Evolutionary conservation across 2,113 vertebrate species (phyloP).

Genomic region (Pluvianellus socialis): DNA sequence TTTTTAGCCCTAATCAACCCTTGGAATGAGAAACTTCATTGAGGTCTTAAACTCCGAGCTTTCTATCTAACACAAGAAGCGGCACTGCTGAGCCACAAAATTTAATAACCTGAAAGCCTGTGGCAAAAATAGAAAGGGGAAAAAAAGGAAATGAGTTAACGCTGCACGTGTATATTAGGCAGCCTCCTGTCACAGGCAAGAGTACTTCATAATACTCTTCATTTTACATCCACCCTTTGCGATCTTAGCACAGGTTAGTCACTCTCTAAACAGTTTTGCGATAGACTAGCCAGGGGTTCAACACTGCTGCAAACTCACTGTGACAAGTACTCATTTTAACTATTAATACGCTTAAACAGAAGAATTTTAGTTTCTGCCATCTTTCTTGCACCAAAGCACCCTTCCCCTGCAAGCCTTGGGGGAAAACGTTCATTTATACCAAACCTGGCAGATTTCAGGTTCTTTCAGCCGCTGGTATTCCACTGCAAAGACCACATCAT

Average conservation of each 20-base stretch:
- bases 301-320: background rate
- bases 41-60: background rate
- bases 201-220: background rate
- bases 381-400: background rate
- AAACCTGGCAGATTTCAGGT: background rate
- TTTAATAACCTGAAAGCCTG: conserved; percentile 5
- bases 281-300: background rate
- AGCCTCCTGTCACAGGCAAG: background rate
- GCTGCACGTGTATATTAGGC: background rate
- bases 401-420: background rate
- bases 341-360: background rate
- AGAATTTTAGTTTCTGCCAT: background rate
- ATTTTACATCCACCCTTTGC: background rate
- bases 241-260: background rate
- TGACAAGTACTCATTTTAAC: background rate
- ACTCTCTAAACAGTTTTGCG: background rate
- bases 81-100: background rate
- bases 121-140: background rate
- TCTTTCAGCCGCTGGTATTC: background rate
- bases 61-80: background rate
- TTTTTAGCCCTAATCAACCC: conserved; percentile 17
- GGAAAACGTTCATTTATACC: background rate
- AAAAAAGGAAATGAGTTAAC: background rate
- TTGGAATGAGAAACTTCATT: background rate
- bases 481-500: background rate